These are phyloP conservation scores for Gonatopus flavifemur DNA, from an alignment of 1,140 invertebrate genomes.

Conservation along the genomic window DNA sequence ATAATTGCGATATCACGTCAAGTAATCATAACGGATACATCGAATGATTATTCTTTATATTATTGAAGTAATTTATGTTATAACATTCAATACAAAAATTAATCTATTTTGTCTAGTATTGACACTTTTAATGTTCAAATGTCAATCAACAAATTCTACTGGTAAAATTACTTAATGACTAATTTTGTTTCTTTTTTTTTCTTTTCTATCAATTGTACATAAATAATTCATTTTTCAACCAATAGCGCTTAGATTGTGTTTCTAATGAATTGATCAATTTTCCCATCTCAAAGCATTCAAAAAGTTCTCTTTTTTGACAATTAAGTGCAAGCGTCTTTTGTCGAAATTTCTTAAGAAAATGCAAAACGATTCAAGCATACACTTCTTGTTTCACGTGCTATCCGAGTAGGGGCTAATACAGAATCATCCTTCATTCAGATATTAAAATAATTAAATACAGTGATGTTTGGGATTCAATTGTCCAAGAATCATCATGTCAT, in stretches of 20 bases:
- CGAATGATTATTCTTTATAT: not conserved
- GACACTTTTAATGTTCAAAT: slow-evolving; percentile 22
- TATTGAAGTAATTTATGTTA: too few species aligned
- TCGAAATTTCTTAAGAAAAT: not conserved
- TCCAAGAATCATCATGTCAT: too few species aligned
- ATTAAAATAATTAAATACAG: not conserved
- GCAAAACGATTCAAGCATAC: not conserved
- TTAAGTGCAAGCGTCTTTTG: not conserved
- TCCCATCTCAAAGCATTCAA: too few species aligned
- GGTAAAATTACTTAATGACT: slow-evolving; percentile 33
- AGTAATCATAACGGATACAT: not conserved
- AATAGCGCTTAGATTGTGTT: slow-evolving; percentile 14
- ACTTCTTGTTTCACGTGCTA: not conserved
- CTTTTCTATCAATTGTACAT: slow-evolving; percentile 32
- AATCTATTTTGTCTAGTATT: slow-evolving; percentile 28
- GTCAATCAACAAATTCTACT: slow-evolving; percentile 28
- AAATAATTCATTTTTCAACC: slow-evolving; percentile 32
- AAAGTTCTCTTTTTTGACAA: slow-evolving; percentile 3
- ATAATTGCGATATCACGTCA: not conserved
- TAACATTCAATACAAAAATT: slow-evolving; percentile 40
- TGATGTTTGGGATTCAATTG: not conserved
- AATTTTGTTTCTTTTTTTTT: too few species aligned
- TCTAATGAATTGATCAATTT: slow-evolving; percentile 20
- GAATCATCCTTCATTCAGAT: not conserved
- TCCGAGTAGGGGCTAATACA: not conserved